Evolutionary conservation across 2,888 invertebrate species (phyloP).

Genomic region (Stratiomys singularior): DNA sequence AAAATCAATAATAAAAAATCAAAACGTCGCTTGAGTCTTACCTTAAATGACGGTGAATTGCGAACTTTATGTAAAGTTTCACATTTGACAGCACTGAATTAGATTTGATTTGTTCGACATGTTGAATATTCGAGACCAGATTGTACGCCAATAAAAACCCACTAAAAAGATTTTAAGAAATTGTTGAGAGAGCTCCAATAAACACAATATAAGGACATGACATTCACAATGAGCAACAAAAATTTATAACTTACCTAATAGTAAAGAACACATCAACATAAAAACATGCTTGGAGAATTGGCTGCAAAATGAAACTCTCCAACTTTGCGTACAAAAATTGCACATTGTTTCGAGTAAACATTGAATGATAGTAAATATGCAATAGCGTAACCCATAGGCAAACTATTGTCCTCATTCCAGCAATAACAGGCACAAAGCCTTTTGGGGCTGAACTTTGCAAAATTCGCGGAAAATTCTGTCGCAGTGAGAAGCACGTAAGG

Average conservation of each 20-base stretch:
- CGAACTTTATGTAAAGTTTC: slow-evolving; percentile 55
- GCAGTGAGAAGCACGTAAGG: slow-evolving; percentile 56
- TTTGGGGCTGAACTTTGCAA: slow-evolving; percentile 54
- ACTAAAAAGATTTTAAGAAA: too few relatives aligned
- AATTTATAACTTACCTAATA: slow-evolving; percentile 58
- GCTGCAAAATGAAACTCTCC: slow-evolving; percentile 56
- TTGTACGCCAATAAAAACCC: slow-evolving; percentile 58
- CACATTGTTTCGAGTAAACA: slow-evolving; percentile 57
- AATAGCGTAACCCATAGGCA: slow-evolving; percentile 60
- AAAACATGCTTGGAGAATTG: slow-evolving; percentile 58
- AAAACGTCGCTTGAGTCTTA: slow-evolving; percentile 52
- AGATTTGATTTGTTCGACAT: slow-evolving; percentile 53
- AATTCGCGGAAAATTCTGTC: slow-evolving; percentile 55
- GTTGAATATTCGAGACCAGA: slow-evolving; percentile 56
- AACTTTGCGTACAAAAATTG: slow-evolving; percentile 58
- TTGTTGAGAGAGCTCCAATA: too few relatives aligned
- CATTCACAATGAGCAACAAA: too few relatives aligned
- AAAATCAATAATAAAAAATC: too few relatives aligned
- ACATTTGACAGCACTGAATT: slow-evolving; percentile 54
- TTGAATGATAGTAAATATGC: slow-evolving; percentile 60
- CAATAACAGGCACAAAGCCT: slow-evolving; percentile 56
- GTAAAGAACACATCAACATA: slow-evolving; percentile 61
- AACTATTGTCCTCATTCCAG: slow-evolving; percentile 57
- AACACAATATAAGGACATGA: too few relatives aligned
- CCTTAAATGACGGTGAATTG: slow-evolving; percentile 58